Evolutionary conservation across 2,113 vertebrate species (phyloP), one percentile per base, ranked within the genome.

Genomic region (Syrrhaptes paradoxus): DNA sequence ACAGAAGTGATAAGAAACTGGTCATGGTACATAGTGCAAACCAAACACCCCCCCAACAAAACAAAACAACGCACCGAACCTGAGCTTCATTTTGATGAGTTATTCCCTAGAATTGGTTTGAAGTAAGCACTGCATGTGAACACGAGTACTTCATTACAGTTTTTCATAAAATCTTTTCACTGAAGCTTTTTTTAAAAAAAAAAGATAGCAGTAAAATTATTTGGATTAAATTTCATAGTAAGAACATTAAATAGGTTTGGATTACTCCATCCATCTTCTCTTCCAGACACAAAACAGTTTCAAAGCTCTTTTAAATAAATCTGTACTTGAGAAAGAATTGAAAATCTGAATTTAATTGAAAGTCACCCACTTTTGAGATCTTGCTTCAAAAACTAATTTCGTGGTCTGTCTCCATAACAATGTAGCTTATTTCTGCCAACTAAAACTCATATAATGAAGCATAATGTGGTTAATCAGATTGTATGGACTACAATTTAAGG

Each of bases 361-460:
- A 91, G 59, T 93, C 54, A 73, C 34, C 91, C 68, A 91, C 46
- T 94, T 94, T 71, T 52, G 61, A 95, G 58, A 71, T 80, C 54
- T 41, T 87, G 48, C 51, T 94, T 95, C 61, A 95, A 79, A 93
- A 94, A 61, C 24, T 84, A 90, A 96, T 92, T 95, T 91, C 68
- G 83, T 70, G 67, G 32, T 92, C 89, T 74, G 58, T 90, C 92
- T 92, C 93, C 93, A 93, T 85, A 87, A 94, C 51, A 85, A 89
- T 21, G 0, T 59, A 72, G 21, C 26, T 82, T 79, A 62, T 73
- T 97, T 95, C 83, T 79, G 57, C 80, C 87, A 96, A 68, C 70
- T 81, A 71, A 46, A 10, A 68, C 46, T 83, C 65, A 90, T 45
- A 76, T 52, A 87, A 95, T 31, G 63, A 93, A 95, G 38, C 9